Evolutionary conservation across 2,888 invertebrate species (phyloP), one percentile per base, ranked within the genome.

Genomic region (Isotomurus palustris): DNA sequence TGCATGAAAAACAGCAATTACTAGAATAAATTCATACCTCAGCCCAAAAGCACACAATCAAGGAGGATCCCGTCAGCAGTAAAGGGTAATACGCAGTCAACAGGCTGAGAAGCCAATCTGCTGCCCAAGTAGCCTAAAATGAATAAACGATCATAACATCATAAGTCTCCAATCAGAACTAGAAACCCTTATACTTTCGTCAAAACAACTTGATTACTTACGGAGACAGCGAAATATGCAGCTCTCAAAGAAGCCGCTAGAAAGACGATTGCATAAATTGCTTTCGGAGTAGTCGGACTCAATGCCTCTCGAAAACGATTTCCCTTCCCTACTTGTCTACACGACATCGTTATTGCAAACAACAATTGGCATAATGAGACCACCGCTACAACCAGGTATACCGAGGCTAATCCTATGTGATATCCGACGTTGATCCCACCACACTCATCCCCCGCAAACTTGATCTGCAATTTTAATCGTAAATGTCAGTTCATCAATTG

Each of bases 21-120:
- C 14, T 27, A 32, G 12, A 14, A 40, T 40, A 52, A 25, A 21
- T 19, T 22, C 83, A 82, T 76, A 88, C 89, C 84, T 93, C 92
- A 38, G 92, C 92, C 92, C 92, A 92, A 75, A 91, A 89, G 77
- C 93, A 93, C 66, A 92, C 91, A 68, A 93, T 87, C 60, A 92
- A 80, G 0, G 92, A 92, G 0, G 91, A 87, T 51, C 91, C 90
- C 10, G 91, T 88, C 80, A 92, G 82, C 57, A 92, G 80, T 43
- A 93, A 80, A 1, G 92, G 91, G 77, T 92, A 93, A 77, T 91
- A 93, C 0, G 91, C 91, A 24, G 90, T 90, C 71, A 91, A 81
- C 43, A 93, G 80, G 73, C 88, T 89, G 60, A 86, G 84, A 10
- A 91, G 86, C 91, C 91, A 91, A 66, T 86, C 85, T 71, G 88